phyloP scores from a whole-genome alignment of 2,888 invertebrate genomes.

The Harmothoe impar region DNA sequence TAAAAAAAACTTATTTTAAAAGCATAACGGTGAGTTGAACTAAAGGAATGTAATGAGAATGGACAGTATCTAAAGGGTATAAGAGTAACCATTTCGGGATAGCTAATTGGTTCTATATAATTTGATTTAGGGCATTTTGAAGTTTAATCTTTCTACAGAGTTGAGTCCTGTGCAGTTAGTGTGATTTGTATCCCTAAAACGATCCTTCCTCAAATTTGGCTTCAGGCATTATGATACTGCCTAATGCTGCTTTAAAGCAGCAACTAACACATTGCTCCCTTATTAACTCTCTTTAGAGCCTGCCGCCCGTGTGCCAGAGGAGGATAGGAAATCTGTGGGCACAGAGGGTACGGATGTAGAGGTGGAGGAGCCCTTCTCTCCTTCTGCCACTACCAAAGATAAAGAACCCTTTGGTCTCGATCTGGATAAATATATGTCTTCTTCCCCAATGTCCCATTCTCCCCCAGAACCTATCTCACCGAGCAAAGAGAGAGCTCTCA shows the following conservation, averaged over 20 bases:
- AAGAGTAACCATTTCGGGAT: slow-evolving; percentile 41
- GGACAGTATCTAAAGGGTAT: slow-evolving; percentile 44
- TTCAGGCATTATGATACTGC: slow-evolving; percentile 37
- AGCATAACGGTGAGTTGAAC: neutral
- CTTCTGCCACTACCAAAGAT: slow-evolving; percentile 73
- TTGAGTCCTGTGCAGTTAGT: slow-evolving; percentile 49
- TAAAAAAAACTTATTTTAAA: slow-evolving; percentile 6
- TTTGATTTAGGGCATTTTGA: too few relatives aligned
- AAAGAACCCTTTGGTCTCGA: slow-evolving; percentile 82
- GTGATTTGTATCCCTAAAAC: slow-evolving; percentile 11
- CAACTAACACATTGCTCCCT: slow-evolving; percentile 61
- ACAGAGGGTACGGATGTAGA: slow-evolving; percentile 80
- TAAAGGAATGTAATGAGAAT: slow-evolving; percentile 46
- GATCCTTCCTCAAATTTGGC: neutral
- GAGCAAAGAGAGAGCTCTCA: slow-evolving; percentile 69
- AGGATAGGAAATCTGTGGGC: slow-evolving; percentile 71
- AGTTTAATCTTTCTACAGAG: neutral
- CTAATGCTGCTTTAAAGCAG: slow-evolving; percentile 19
- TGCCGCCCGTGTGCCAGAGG: slow-evolving; percentile 58
- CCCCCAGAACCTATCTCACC: slow-evolving; percentile 75
- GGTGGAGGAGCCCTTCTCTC: slow-evolving; percentile 80
- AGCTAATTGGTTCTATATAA: slow-evolving; percentile 1
- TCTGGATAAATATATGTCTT: slow-evolving; percentile 73
- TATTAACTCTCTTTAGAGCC: slow-evolving; percentile 63
- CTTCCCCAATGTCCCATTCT: slow-evolving; percentile 75